Evolutionary conservation across 2,888 invertebrate genomes (phyloP), one percentile per base, ranked within the genome.

Genomic region (Tiphia femorata): DNA sequence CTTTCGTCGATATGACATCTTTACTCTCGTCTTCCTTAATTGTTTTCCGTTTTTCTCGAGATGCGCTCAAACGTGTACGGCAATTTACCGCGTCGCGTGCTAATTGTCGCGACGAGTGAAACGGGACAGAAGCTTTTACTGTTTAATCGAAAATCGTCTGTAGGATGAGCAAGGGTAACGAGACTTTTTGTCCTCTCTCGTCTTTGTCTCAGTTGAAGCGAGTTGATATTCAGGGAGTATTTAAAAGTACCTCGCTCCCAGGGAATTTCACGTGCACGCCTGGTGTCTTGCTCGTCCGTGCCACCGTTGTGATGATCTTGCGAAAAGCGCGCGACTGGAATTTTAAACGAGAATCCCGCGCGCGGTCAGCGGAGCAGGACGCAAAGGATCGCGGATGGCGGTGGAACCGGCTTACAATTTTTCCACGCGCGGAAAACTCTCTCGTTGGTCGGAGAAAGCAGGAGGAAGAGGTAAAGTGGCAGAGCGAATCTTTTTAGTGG

Each of bases 331-430:
- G 61, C 63, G 70, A 58, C 33, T 27, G 63, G 68, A 69, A 69
- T 69, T 69, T 69, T 59, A 69, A 69, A 59, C 67, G 60, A 66
- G 70, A 70, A 70, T 67, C 69, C 62, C 53, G 68, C 68, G n/a
- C 62, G 54, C 68, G 43, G 63, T 52, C 62, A 48, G 65, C 58
- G 68, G 69, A 62, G 63, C 62, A 43, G 52, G 51, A 55, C 54
- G 51, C 54, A 64, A 42, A 6, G 12, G 12, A 33, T 33, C 33
- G 25, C 4, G 8, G 8, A 12, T 40, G 12, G 19, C 40, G 12
- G 12, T 40, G 19, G 19, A 12, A 20, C 20, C 17, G 12, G 12
- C 21, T 21, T 38, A 25, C 38, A 10, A n/a, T 38, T 16, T 41
- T 16, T 42, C 25, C 12, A n/a, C 16, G 23, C 33, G 23, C 20